A percentile compares a stretch with the other conserved stretches of the same genome.
These are phyloP conservation scores for Phyllostomus discolor DNA, from an alignment of 2,113 vertebrate genomes.

Conservation along the genomic window DNA sequence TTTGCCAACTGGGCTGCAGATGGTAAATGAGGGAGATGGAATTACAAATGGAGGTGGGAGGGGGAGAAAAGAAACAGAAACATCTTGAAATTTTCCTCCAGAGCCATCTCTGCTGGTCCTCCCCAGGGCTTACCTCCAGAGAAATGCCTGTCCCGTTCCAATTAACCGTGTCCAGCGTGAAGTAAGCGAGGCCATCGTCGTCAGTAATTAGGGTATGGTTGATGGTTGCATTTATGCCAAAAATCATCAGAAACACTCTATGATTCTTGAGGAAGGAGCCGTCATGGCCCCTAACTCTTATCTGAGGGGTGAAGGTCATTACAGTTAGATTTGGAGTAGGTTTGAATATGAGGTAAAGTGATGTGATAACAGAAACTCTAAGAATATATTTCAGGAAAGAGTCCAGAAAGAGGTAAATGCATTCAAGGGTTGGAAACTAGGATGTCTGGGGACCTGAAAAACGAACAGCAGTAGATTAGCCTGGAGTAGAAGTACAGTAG, in stretches of 20 bases:
- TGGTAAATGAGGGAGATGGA: background rate
- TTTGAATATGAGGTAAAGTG: background rate
- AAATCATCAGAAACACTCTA: slow-evolving; percentile 15
- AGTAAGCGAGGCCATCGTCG: background rate
- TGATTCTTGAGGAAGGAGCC: slow-evolving; percentile 21
- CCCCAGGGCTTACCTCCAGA: slow-evolving; percentile 25
- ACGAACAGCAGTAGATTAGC: background rate
- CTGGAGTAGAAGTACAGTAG: background rate
- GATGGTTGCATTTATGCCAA: background rate
- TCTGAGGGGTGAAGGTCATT: background rate
- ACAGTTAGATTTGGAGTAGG: background rate
- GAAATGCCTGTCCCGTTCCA: slow-evolving; percentile 36
- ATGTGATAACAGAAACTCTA: background rate
- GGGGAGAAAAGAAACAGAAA: background rate
- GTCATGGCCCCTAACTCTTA: slow-evolving; percentile 10
- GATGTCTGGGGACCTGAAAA: background rate
- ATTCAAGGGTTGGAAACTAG: background rate
- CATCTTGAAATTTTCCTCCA: background rate
- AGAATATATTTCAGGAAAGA: background rate
- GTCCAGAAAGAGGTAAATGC: background rate
- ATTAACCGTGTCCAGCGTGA: background rate
- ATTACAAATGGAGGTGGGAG: background rate
- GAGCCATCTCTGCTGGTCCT: background rate
- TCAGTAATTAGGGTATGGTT: slow-evolving; percentile 26
- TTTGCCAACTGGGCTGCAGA: background rate